phyloP scores from a whole-genome alignment of 1,140 invertebrate genomes.

The Conopomorpha cramerella region DNA sequence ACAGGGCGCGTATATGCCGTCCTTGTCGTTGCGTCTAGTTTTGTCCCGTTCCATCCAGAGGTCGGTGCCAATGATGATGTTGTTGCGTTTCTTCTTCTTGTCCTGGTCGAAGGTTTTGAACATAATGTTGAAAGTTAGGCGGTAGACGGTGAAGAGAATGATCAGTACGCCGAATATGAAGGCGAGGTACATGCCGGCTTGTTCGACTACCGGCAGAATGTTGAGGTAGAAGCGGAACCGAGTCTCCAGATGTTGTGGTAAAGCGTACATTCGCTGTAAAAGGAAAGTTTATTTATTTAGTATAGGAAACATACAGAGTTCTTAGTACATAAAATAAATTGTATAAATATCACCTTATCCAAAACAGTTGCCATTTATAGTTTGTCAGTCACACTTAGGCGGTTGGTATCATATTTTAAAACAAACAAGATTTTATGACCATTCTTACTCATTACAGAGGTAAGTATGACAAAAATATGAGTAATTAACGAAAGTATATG shows the following conservation, averaged over 20 bases:
- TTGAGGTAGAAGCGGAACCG: constrained; percentile 77
- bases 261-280: constrained; percentile 69
- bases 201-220: constrained; percentile 65
- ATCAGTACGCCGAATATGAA: constrained; percentile 57
- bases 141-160: constrained; percentile 27
- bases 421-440: too few species aligned
- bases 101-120: constrained; percentile 25
- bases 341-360: too few species aligned
- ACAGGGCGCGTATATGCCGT: constrained; percentile 34
- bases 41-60: constrained; percentile 20
- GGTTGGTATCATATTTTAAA: too few species aligned
- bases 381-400: too few species aligned
- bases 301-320: too few species aligned
- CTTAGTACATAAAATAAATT: too few species aligned
- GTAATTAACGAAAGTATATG: too few species aligned
- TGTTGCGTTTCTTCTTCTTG: constrained; percentile 12
- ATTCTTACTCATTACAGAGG: too few species aligned
- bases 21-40: constrained; percentile 5
- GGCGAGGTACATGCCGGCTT: constrained; percentile 62
- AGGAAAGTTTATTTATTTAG: constrained; percentile 11
- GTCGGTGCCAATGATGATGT: constrained; percentile 18
- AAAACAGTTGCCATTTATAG: too few species aligned
- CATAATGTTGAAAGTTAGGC: constrained; percentile 39
- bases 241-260: constrained; percentile 64
- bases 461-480: too few species aligned